These are phyloP conservation scores for Todiramphus saurophagus DNA, from an alignment of 2,113 vertebrate species.

Conservation along the genomic window DNA sequence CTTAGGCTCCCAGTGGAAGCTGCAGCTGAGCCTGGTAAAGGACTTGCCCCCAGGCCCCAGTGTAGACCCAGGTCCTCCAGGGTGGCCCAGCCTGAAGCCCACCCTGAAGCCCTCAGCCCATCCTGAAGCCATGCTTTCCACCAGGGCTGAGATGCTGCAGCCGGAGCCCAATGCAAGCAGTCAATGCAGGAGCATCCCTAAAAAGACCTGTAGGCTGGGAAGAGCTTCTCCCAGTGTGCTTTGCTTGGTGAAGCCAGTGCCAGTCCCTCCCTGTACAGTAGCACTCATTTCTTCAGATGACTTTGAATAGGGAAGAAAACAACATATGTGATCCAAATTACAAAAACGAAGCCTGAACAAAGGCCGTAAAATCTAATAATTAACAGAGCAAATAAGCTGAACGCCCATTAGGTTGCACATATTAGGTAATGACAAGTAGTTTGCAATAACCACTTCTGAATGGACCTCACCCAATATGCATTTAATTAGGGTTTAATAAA, in stretches of 20 bases:
- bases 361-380: constrained; percentile 51
- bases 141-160: fast-evolving
- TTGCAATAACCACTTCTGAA: constrained; percentile 59
- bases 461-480: constrained; percentile 58
- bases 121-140: neutral
- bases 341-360: constrained; percentile 38
- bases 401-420: constrained; percentile 40
- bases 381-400: constrained; percentile 51
- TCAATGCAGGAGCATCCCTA: neutral
- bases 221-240: neutral
- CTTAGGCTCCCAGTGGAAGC: neutral
- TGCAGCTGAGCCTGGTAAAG: neutral
- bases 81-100: neutral
- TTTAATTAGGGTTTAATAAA: constrained; percentile 75
- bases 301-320: neutral
- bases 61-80: neutral
- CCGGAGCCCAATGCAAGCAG: neutral
- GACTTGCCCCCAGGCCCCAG: fast-evolving
- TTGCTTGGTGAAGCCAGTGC: neutral
- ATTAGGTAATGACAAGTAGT: constrained; percentile 66
- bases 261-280: neutral
- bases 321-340: neutral
- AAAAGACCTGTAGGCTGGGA: neutral
- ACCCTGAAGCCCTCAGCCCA: neutral
- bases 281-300: neutral